Evolutionary conservation across 2,113 vertebrate species (phyloP).

Genomic region (Sorex fumeus): DNA sequence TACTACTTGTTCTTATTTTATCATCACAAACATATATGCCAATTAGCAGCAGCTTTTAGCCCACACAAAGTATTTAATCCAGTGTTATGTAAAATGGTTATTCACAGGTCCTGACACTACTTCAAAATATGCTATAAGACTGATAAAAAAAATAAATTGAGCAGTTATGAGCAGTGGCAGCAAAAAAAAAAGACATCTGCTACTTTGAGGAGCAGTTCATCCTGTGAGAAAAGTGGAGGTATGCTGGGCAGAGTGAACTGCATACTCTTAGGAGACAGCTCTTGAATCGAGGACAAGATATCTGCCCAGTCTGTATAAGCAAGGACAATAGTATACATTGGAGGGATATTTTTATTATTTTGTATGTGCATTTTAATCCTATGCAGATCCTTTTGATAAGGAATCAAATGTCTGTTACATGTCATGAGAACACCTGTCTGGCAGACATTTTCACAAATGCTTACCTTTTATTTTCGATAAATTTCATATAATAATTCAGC

Average conservation of each 20-base stretch:
- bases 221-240: neutral
- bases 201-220: too few relatives aligned
- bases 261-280: neutral
- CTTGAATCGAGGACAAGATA: neutral
- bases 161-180: too few relatives aligned
- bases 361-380: neutral
- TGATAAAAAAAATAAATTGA: neutral
- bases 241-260: fast-evolving
- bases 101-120: neutral
- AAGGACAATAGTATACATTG: neutral
- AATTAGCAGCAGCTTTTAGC: neutral
- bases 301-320: neutral
- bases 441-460: constrained; percentile 51
- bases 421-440: constrained; percentile 34
- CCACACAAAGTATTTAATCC: neutral
- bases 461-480: constrained; percentile 63
- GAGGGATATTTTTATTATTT: neutral
- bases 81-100: neutral
- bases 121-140: neutral
- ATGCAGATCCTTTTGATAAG: constrained; percentile 6
- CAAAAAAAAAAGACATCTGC: neutral
- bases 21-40: neutral
- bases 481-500: constrained; percentile 14
- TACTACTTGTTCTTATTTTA: neutral
- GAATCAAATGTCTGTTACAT: constrained; percentile 30